Conservation (phyloP, 2,113 vertebrate genomes). For the Crotalus horridus region DNA sequence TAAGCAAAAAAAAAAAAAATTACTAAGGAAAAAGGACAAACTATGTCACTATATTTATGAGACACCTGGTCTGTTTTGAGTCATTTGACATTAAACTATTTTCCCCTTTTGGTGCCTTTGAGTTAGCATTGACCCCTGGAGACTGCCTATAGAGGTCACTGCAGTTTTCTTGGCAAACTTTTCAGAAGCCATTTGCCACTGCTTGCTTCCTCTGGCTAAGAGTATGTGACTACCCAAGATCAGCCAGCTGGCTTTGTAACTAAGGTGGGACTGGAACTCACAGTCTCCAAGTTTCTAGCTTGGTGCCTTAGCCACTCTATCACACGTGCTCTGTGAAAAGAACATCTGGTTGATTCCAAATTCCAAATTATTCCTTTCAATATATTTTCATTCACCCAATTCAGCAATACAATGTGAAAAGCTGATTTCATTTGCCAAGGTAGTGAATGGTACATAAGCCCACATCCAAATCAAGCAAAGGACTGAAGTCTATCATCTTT, state of each 20-base stretch:
- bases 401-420: not conserved
- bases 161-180: not conserved
- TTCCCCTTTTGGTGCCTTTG: not conserved
- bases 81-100: not conserved
- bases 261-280: not conserved
- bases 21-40: not conserved
- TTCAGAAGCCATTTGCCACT: not conserved
- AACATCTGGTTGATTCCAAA: not conserved
- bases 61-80: not conserved
- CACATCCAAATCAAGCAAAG: not conserved
- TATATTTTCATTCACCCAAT: not conserved
- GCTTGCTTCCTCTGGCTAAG: not conserved
- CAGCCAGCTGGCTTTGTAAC: not conserved
- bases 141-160: not conserved
- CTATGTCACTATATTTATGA: not conserved
- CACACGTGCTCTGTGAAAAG: not conserved
- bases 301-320: not conserved
- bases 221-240: not conserved
- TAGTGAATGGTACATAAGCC: not conserved
- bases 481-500: not conserved
- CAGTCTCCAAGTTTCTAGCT: not conserved
- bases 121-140: not conserved
- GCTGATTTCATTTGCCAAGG: not conserved
- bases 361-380: not conserved
- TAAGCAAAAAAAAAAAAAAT: not conserved